Percentiles rank a stretch among this genome's conserved stretches.
These are phyloP conservation scores for Hormaphis cornu DNA, from an alignment of 1,140 invertebrate species.

Conservation along the genomic window DNA sequence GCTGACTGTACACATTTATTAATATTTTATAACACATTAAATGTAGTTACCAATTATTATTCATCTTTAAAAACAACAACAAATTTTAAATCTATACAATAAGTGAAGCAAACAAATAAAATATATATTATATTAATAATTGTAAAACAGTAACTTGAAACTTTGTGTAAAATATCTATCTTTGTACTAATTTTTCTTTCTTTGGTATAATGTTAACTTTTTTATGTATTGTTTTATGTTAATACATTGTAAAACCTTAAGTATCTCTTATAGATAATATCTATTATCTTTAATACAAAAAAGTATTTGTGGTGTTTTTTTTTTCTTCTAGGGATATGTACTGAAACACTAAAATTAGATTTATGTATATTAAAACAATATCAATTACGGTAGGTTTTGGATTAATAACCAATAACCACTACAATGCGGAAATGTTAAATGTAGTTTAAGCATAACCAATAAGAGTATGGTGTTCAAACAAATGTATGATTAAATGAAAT, in stretches of 20 bases:
- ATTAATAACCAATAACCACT: slow-evolving; percentile 1
- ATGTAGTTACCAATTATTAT: neutral
- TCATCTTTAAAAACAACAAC: neutral
- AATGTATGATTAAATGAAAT: slow-evolving; percentile 7
- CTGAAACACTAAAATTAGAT: too few relatives aligned
- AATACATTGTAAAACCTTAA: too few relatives aligned
- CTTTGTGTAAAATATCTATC: neutral
- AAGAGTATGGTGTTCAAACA: neutral
- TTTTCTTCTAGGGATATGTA: too few relatives aligned
- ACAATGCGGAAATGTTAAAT: neutral
- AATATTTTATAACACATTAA: neutral
- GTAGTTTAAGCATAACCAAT: neutral
- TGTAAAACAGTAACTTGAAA: neutral
- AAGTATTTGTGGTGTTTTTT: neutral
- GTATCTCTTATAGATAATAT: neutral
- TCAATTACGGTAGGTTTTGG: neutral
- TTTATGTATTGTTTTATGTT: slow-evolving; percentile 5
- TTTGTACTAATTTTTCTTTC: neutral
- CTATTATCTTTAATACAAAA: neutral
- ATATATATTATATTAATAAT: neutral
- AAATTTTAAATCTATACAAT: too few relatives aligned
- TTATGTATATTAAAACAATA: slow-evolving; percentile 1
- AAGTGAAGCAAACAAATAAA: neutral
- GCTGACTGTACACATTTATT: neutral
- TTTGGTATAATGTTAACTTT: neutral